A percentile compares a stretch with the other conserved stretches of the same genome.
Evolutionary conservation across 2,797 vertebrate species (phyloP).

Genomic region (Allochrocebus solatus): DNA sequence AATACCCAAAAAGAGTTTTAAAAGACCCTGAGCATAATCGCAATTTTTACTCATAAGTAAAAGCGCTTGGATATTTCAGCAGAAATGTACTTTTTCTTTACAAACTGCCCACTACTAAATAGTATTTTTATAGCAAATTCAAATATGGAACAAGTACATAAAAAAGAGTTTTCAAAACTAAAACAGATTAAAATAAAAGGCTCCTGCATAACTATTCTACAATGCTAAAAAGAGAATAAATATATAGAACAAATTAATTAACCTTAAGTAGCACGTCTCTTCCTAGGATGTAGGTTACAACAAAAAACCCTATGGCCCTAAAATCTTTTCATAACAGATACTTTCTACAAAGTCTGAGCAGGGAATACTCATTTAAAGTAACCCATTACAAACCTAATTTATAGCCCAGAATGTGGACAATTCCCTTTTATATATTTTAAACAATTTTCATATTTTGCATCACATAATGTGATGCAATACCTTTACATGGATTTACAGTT

Average conservation of each 20-base stretch:
- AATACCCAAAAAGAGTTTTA: background rate
- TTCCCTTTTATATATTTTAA: background rate
- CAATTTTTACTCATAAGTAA: conserved; percentile 17
- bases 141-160: conserved; percentile 26
- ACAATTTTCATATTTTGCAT: background rate
- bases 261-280: background rate
- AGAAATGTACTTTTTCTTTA: conserved; percentile 39
- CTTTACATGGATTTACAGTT: background rate
- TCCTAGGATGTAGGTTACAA: background rate
- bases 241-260: background rate
- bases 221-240: background rate
- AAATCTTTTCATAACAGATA: background rate
- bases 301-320: background rate
- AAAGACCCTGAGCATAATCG: background rate
- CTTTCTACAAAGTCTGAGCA: background rate
- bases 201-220: background rate
- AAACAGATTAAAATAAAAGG: background rate
- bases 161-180: conserved; percentile 46
- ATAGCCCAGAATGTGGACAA: background rate
- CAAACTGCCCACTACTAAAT: conserved; percentile 30
- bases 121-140: background rate
- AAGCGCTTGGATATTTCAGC: background rate
- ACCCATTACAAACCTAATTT: background rate
- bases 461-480: background rate
- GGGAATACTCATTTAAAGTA: background rate